phyloP scores from a whole-genome alignment of 2,888 invertebrate species.

The Acleris holmiana region DNA sequence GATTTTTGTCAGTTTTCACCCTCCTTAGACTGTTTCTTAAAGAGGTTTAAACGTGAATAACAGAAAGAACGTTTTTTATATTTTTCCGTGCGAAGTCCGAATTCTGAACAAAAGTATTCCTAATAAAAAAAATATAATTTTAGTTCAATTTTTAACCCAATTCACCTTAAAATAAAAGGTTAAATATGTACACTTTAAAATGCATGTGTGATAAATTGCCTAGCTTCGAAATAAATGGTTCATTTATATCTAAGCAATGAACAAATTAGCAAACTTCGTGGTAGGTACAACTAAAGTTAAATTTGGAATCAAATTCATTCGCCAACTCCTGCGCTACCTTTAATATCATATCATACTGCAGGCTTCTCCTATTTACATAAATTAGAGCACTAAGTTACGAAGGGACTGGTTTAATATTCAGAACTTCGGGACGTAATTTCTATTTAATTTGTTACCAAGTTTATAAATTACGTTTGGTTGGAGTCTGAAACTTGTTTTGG shows the following conservation, averaged over 20 bases:
- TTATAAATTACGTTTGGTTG: slow-evolving; percentile 28
- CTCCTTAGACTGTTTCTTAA: too few relatives aligned
- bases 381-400: slow-evolving; percentile 27
- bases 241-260: background rate
- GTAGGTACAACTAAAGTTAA: background rate
- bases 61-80: too few relatives aligned
- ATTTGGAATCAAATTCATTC: slow-evolving; percentile 20
- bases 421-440: slow-evolving; percentile 27
- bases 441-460: slow-evolving; percentile 34
- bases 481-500: slow-evolving; percentile 6
- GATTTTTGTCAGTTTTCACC: too few relatives aligned
- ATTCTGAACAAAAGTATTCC: too few relatives aligned
- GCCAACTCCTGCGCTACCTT: slow-evolving; percentile 13
- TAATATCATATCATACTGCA: slow-evolving; percentile 24
- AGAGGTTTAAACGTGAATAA: too few relatives aligned
- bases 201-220: too few relatives aligned
- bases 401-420: slow-evolving; percentile 33
- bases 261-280: slow-evolving; percentile 6
- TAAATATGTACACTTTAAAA: too few relatives aligned
- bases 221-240: background rate
- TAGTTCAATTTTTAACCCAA: too few relatives aligned
- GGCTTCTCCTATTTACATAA: slow-evolving; percentile 30
- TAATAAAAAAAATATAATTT: too few relatives aligned
- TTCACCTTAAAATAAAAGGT: too few relatives aligned
- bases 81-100: too few relatives aligned